Base-by-base conservation (phyloP, 2,888 invertebrate species). In the Melinaea menophilus region DNA sequence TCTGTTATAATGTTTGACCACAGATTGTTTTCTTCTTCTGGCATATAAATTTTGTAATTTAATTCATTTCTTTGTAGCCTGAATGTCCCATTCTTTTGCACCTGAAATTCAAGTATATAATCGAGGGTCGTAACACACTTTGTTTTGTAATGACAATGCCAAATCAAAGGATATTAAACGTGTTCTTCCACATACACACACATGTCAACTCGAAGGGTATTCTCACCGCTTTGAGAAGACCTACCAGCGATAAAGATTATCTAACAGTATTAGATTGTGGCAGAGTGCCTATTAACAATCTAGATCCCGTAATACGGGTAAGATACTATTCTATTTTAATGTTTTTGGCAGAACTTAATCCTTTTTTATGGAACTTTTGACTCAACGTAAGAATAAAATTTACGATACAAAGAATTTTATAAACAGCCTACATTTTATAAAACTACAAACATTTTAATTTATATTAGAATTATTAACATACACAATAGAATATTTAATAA, bases 241-340 rank as follows among this genome's bases (percentile, higher is more conserved):
- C 76, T 12, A 61, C 79, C 0, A 72, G 70, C 2, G 58, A 68
- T 4, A 65, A 72, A 0, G 78, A 83, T 0, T 86, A 82, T 71
- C 73, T 90, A 33, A 80, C 86, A 3, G 77, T 82, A 33, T 66
- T 90, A 67, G 82, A 90, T 63, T 90, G 90, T 73, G 90, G 91
- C 47, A 81, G 77, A 75, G 90, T 90, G 31, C 88, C 89, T 45
- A 90, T 90, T 12, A 90, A 90, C 70, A 90, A 90, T 71, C 78
- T 90, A 67, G 89, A 90, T 78, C 86, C 89, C 2, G 89, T 90
- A 37, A 86, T 90, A 70, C 78, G 90, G 75, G 91, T 90, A 72
- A 76, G 81, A 35, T 22, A 51, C 9, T 5, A n/a, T 48, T 48
- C 4, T 5, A 13, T 48, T 0, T 5, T 22, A 0, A 5, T 48